These are phyloP conservation scores for Morpho achilles DNA, from an alignment of 2,888 invertebrate species.

Conservation along the genomic window DNA sequence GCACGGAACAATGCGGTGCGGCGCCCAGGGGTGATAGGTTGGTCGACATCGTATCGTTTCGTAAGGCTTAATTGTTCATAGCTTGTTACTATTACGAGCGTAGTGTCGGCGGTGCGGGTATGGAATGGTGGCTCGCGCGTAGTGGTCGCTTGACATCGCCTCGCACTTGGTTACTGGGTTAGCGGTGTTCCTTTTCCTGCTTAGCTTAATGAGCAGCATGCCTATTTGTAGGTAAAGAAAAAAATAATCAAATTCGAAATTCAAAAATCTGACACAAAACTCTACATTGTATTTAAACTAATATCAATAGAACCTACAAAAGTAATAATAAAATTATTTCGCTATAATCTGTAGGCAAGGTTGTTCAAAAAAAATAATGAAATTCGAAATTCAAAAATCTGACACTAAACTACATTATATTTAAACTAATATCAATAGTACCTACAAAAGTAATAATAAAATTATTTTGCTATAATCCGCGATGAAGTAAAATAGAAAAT, in stretches of 20 bases:
- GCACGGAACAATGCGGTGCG: slow-evolving; percentile 61
- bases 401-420: too few relatives aligned
- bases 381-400: slow-evolving; percentile 15
- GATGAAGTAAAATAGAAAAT: too few relatives aligned
- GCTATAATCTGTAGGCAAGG: too few relatives aligned
- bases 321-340: too few relatives aligned
- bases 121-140: slow-evolving; percentile 63
- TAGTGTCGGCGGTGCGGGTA: slow-evolving; percentile 58
- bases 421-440: too few relatives aligned
- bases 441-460: too few relatives aligned
- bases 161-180: slow-evolving; percentile 78
- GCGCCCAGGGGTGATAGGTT: slow-evolving; percentile 57
- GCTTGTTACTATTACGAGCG: slow-evolving; percentile 52
- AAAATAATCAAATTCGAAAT: slow-evolving; percentile 24
- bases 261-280: too few relatives aligned
- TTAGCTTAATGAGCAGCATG: slow-evolving; percentile 47
- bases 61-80: slow-evolving; percentile 34
- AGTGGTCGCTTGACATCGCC: slow-evolving; percentile 61
- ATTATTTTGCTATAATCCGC: too few relatives aligned
- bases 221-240: slow-evolving; percentile 27
- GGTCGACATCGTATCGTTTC: slow-evolving; percentile 46
- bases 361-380: slow-evolving; percentile 23
- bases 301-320: too few relatives aligned
- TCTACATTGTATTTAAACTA: too few relatives aligned
- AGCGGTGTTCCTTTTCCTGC: slow-evolving; percentile 76